A percentile compares a stretch with the other conserved stretches of the same genome.
These are phyloP conservation scores for Psettodes erumei DNA, from an alignment of 2,113 vertebrate genomes.

Conservation along the genomic window DNA sequence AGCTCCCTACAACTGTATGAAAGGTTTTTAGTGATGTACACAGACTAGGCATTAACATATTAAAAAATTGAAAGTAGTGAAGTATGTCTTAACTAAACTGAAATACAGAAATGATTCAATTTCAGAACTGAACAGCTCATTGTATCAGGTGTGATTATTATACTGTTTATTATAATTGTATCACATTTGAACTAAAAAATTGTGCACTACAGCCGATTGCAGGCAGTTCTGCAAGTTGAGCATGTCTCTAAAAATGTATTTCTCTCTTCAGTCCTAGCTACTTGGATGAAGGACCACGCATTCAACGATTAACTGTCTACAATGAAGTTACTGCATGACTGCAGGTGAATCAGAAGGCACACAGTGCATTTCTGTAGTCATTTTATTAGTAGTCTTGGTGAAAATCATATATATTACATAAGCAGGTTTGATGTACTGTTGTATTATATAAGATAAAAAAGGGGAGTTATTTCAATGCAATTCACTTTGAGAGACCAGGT, in stretches of 20 bases:
- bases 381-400: background rate
- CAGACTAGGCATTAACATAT: background rate
- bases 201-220: constrained; percentile 23
- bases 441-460: constrained; percentile 12
- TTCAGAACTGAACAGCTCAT: too few species aligned
- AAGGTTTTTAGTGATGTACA: background rate
- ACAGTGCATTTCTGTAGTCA: background rate
- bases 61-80: background rate
- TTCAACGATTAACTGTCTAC: background rate
- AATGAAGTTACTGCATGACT: background rate
- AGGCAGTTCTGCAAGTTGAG: constrained; percentile 7
- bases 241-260: constrained; percentile 37
- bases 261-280: background rate
- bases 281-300: background rate
- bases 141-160: background rate
- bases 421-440: background rate
- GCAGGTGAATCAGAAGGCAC: background rate
- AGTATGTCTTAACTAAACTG: background rate
- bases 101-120: too few species aligned
- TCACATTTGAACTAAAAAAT: background rate
- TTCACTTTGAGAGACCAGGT: constrained; percentile 26
- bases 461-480: background rate
- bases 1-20: background rate
- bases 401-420: background rate
- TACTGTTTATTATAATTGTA: background rate